These are phyloP conservation scores for Streptopelia turtur DNA, from an alignment of 2,797 vertebrate species.

Conservation along the genomic window DNA sequence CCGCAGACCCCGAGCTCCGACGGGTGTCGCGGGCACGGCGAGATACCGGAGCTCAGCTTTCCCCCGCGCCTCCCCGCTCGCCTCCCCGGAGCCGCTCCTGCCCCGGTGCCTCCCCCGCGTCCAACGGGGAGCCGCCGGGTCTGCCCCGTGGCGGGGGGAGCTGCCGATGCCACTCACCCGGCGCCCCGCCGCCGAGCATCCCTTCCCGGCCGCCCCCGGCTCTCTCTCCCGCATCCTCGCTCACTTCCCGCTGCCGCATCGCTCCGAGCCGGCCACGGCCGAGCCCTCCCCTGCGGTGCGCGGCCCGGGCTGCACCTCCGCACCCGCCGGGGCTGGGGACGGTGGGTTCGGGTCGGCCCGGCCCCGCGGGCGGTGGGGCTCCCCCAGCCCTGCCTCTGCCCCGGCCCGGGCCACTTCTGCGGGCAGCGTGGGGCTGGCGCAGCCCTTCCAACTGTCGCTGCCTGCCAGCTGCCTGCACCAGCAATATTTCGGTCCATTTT, in stretches of 20 bases:
- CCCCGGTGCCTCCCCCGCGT: not conserved
- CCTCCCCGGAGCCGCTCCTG: not conserved
- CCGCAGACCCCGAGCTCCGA: not conserved
- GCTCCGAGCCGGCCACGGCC: not conserved
- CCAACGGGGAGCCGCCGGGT: not conserved
- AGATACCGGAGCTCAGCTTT: not conserved
- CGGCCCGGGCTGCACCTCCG: not conserved
- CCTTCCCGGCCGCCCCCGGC: not conserved
- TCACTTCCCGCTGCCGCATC: slow-evolving; percentile 40
- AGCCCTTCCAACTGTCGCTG: not conserved
- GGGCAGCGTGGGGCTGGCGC: not conserved
- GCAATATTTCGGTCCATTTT: not conserved
- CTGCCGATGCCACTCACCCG: not conserved
- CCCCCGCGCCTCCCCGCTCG: not conserved
- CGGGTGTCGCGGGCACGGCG: not conserved
- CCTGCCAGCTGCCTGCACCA: not conserved
- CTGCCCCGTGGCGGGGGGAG: not conserved
- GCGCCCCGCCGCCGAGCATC: not conserved
- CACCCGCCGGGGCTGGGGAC: not conserved
- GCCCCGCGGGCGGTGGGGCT: not conserved
- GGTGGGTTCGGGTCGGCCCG: not conserved
- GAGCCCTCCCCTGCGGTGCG: not conserved
- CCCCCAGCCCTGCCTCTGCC: not conserved
- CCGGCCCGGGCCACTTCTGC: not conserved
- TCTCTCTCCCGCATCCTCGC: not conserved